Evolutionary conservation across 2,888 invertebrate genomes (phyloP).

Genomic region (Oligia fasciuncula): DNA sequence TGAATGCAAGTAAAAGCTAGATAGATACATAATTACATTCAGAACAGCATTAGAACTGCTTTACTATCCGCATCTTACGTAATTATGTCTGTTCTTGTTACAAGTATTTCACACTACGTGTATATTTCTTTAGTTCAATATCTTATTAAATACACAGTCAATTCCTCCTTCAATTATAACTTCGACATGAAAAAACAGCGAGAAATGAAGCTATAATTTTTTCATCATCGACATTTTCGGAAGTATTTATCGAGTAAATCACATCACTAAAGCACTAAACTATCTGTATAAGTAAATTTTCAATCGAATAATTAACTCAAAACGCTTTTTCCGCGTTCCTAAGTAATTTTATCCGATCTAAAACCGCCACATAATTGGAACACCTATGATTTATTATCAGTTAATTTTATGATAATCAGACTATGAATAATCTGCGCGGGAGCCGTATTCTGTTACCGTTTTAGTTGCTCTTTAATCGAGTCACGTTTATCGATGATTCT

Average conservation of each 20-base stretch:
- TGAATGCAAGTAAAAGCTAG: slow-evolving; percentile 26
- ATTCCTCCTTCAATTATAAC: neutral
- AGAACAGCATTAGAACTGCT: slow-evolving; percentile 27
- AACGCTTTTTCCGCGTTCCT: slow-evolving; percentile 80
- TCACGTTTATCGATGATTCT: slow-evolving; percentile 52
- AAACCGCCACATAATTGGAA: slow-evolving; percentile 82
- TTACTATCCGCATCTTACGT: slow-evolving; percentile 43
- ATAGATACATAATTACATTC: slow-evolving; percentile 39
- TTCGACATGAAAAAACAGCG: neutral
- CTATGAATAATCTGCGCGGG: slow-evolving; percentile 84
- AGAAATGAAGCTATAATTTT: neutral
- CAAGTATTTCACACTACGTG: slow-evolving; percentile 3
- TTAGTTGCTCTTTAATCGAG: slow-evolving; percentile 56
- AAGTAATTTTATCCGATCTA: slow-evolving; percentile 73
- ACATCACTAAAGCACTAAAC: slow-evolving; percentile 32
- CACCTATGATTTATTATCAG: slow-evolving; percentile 86
- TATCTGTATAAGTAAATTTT: slow-evolving; percentile 19
- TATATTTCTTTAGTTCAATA: neutral
- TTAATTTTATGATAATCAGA: slow-evolving; percentile 89
- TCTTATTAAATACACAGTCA: neutral
- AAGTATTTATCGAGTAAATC: slow-evolving; percentile 12
- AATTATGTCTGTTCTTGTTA: slow-evolving; percentile 14
- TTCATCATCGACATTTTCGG: neutral
- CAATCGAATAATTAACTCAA: slow-evolving; percentile 42
- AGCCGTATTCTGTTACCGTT: slow-evolving; percentile 72